Percentiles rank a stretch among this genome's conserved stretches.
Evolutionary conservation across 2,888 invertebrate genomes (phyloP).

Genomic region (Mythimna albipuncta): DNA sequence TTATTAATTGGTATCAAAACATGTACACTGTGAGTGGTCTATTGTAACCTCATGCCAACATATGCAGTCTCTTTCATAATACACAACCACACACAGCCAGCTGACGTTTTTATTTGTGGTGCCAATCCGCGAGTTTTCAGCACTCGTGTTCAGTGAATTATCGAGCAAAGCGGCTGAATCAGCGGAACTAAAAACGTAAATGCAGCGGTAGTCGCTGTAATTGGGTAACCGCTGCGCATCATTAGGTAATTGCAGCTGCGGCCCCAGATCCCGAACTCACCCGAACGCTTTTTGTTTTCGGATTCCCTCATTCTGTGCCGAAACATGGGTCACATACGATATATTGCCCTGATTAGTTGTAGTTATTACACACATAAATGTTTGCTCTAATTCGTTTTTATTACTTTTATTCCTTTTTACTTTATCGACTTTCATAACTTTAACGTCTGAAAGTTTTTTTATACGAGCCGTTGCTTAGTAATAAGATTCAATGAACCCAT

Average conservation of each 20-base stretch:
- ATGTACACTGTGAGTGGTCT: neutral
- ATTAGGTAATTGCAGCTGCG: slow-evolving; percentile 88
- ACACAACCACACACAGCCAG: slow-evolving; percentile 12
- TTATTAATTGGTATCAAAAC: no score
- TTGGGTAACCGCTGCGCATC: slow-evolving; percentile 87
- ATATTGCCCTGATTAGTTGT: slow-evolving; percentile 56
- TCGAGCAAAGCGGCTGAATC: slow-evolving; percentile 74
- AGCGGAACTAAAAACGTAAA: slow-evolving; percentile 84
- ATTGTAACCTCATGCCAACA: neutral
- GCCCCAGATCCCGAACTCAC: slow-evolving; percentile 65
- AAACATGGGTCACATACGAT: slow-evolving; percentile 57
- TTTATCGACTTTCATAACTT: slow-evolving; percentile 8
- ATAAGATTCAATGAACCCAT: slow-evolving; percentile 27
- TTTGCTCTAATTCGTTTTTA: slow-evolving; percentile 17
- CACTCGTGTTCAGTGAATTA: slow-evolving; percentile 73
- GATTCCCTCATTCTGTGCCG: slow-evolving; percentile 50
- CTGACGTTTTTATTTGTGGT: slow-evolving; percentile 48
- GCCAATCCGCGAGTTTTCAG: slow-evolving; percentile 59
- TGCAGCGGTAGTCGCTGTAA: slow-evolving; percentile 81
- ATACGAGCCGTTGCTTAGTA: slow-evolving; percentile 8
- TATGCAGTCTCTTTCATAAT: slow-evolving; percentile 4
- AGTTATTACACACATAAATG: slow-evolving; percentile 46
- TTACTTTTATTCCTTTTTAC: slow-evolving; percentile 24
- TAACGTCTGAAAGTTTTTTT: slow-evolving; percentile 13
- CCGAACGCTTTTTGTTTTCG: slow-evolving; percentile 63